Percentiles rank a stretch among this genome's conserved stretches.
These are phyloP conservation scores for Plotosus lineatus DNA, from an alignment of 2,113 vertebrate genomes.

Conservation along the genomic window DNA sequence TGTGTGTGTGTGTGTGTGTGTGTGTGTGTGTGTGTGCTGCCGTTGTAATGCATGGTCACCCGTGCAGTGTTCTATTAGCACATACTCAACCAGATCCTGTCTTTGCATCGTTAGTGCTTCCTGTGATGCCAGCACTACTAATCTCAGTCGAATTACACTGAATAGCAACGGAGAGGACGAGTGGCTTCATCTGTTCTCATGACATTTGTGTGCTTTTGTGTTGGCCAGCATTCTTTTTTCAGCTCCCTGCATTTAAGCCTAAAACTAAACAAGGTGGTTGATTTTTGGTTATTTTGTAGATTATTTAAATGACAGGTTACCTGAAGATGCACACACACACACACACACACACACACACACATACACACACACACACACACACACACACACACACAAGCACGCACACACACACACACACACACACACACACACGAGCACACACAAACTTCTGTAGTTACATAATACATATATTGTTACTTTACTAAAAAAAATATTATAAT, in stretches of 20 bases:
- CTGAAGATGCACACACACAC: neutral
- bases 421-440: neutral
- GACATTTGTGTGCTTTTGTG: slow-evolving; percentile 32
- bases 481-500: too few relatives aligned
- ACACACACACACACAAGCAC: too few relatives aligned
- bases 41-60: slow-evolving; percentile 53
- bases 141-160: slow-evolving; percentile 76
- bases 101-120: slow-evolving; percentile 77
- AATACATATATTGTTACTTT: too few relatives aligned
- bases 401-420: too few relatives aligned
- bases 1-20: slow-evolving; percentile 45
- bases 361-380: neutral
- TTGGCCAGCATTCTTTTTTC: neutral
- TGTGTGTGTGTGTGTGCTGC: slow-evolving; percentile 8
- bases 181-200: slow-evolving; percentile 55
- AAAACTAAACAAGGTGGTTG: neutral
- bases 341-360: neutral
- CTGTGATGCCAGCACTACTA: slow-evolving; percentile 74
- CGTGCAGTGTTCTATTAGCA: slow-evolving; percentile 59
- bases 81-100: slow-evolving; percentile 68
- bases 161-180: slow-evolving; percentile 66
- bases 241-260: neutral
- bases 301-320: neutral
- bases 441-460: too few relatives aligned
- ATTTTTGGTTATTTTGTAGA: neutral